Evolutionary conservation across 1,140 invertebrate genomes (phyloP), one percentile per base, ranked within the genome.

Genomic region (Psilanteris sp.): DNA sequence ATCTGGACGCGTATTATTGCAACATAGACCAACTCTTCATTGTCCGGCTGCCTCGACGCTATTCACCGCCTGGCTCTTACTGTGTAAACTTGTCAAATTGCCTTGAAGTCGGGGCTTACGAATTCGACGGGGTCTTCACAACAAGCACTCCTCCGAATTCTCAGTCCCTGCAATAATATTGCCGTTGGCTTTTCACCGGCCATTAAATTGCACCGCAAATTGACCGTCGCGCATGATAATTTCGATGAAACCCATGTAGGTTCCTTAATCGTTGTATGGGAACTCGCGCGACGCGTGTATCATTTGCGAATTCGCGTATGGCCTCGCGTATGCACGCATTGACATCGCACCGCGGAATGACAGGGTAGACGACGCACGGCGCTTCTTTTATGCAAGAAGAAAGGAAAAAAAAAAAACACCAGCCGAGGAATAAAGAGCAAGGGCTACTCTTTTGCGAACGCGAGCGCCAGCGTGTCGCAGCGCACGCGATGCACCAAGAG

Each of bases 401-500:
- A 44, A 61, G n/a, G n/a, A n/a, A n/a, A n/a, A n/a, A n/a, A n/a
- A n/a, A n/a, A n/a, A n/a, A n/a, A n/a, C n/a, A n/a, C n/a, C n/a
- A n/a, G n/a, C n/a, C n/a, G n/a, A 18, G 31, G 36, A 46, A 59
- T 11, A 20, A 24, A 32, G 14, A 27, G 55, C 26, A 48, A 59
- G 66, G 62, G 70, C 71, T 54, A 52, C 41, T 68, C 70, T 66
- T 61, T 55, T 36, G 48, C 54, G 32, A 10, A 18, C n/a, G 31
- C 24, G 29, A 39, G 16, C 8, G 26, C 27, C 32, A 13, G 13
- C 34, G 20, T 16, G 26, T 2, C 34, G 55, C 14, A 15, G 24
- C 9, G 57, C 72, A 75, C 62, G 72, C 59, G 52, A 82, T 74
- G 66, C 67, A 44, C 32, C 37, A 32, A 36, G 62, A 62, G 37